phyloP scores from a whole-genome alignment of 1,140 invertebrate genomes.

The Scaptomyza pallida region DNA sequence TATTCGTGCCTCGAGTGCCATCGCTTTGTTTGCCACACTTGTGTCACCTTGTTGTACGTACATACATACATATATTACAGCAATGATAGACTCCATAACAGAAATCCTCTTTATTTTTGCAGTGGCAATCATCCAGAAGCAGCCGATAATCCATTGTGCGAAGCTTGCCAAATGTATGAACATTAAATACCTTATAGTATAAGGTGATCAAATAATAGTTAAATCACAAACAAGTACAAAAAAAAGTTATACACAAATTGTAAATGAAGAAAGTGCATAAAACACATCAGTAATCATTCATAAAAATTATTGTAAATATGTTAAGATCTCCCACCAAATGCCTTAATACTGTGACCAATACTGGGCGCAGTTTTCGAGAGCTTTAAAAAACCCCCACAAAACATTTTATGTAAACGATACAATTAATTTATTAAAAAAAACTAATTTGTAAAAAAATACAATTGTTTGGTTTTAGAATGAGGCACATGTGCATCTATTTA shows the following conservation, averaged over 20 bases:
- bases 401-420: slow-evolving; percentile 20
- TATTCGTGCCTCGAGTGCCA: slow-evolving; percentile 69
- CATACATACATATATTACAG: slow-evolving; percentile 51
- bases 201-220: too few relatives aligned
- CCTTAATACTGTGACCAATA: neutral
- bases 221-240: neutral
- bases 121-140: slow-evolving; percentile 49
- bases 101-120: neutral
- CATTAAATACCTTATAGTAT: neutral
- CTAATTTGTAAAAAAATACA: neutral
- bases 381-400: neutral
- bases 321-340: neutral
- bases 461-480: too few relatives aligned
- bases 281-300: neutral
- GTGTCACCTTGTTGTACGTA: slow-evolving; percentile 75
- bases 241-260: neutral
- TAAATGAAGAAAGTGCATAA: neutral
- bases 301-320: neutral
- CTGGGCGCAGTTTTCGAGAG: neutral
- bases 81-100: neutral
- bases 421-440: slow-evolving; percentile 1
- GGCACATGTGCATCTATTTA: too few relatives aligned
- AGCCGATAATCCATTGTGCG: slow-evolving; percentile 56
- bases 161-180: slow-evolving; percentile 61
- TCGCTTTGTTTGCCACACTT: slow-evolving; percentile 64